Base-by-base conservation (phyloP, 2,888 invertebrate species). In the Cryptocephalus primarius region DNA sequence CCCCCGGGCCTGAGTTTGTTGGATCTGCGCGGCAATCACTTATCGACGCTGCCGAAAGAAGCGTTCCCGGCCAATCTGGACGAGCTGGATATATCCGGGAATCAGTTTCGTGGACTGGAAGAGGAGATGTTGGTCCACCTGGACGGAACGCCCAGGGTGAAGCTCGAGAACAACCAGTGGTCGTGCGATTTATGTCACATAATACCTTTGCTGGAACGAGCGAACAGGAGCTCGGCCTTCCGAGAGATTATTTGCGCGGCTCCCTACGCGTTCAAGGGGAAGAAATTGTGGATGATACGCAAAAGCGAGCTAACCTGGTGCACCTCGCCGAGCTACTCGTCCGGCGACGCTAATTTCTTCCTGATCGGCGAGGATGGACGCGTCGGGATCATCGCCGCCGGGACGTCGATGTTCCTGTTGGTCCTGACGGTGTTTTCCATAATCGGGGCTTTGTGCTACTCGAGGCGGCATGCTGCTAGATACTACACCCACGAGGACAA, bases 401-500 rank as follows among this genome's bases (percentile, higher is more conserved):
- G 72, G 32, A 74, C 79, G 2, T 79, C 79, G 0, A 74, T 78
- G 10, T 73, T 78, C 1, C 73, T 77, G 10, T 60, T 76, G 32
- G 62, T 75, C 33, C 60, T 77, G n/a, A 70, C 73, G 0, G 65
- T 67, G 3, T 47, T 67, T 3, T 67, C 70, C 1, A 66, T 75
- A 9, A 61, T 75, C 11, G 69, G 74, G 0, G 78, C 78, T 1
- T 65, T 83, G 42, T 77, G 79, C 55, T 85, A 83, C 61, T 79
- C 83, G 49, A 76, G 81, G 42, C 79, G 83, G 44, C 82, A 83
- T 55, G 81, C 85, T 0, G 86, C 85, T 1, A 82, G 80, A 49
- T 88, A 88, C 68, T 88, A 88, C 65, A 88, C 88, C 9, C 80
- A 86, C 62, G 88, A 88, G 67, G 86, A 85, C 63, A 81, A 82